phyloP scores from a whole-genome alignment of 2,113 vertebrate species.

The Eolophus roseicapilla region DNA sequence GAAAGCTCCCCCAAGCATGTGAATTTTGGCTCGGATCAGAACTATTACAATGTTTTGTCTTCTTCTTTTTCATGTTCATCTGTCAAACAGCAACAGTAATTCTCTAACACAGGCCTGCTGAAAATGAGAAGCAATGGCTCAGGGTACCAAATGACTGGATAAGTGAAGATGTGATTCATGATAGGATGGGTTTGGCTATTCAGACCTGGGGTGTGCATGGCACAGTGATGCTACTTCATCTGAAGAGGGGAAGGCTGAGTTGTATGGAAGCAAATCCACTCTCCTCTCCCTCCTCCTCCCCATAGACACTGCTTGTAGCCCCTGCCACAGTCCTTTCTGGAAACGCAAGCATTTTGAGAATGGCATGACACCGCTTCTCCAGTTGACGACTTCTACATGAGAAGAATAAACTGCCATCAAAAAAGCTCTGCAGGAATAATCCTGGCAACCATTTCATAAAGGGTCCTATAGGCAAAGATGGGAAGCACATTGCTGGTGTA shows the following conservation, averaged over 20 bases:
- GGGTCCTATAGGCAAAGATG: not conserved
- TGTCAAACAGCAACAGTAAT: constrained; percentile 16
- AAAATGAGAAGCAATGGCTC: not conserved
- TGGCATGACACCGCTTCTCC: not conserved
- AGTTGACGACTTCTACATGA: not conserved
- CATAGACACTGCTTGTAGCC: not conserved
- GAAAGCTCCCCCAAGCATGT: not conserved
- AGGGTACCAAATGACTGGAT: not conserved
- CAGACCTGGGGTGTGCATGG: not conserved
- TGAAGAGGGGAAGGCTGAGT: not conserved
- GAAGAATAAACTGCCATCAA: not conserved
- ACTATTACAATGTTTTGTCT: constrained; percentile 33
- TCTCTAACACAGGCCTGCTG: not conserved
- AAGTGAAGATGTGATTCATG: not conserved
- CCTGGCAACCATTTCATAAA: not conserved
- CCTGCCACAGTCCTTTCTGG: not conserved
- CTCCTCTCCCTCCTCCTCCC: not conserved
- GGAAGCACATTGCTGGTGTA: not conserved
- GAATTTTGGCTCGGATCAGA: constrained; percentile 38
- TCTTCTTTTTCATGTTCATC: constrained; percentile 10
- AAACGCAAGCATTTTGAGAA: not conserved
- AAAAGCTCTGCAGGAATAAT: not conserved
- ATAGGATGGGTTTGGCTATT: not conserved
- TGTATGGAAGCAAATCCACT: not conserved
- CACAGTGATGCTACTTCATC: not conserved